These are phyloP conservation scores for Macrobrachium rosenbergii DNA, from an alignment of 1,140 invertebrate genomes.

Conservation along the genomic window DNA sequence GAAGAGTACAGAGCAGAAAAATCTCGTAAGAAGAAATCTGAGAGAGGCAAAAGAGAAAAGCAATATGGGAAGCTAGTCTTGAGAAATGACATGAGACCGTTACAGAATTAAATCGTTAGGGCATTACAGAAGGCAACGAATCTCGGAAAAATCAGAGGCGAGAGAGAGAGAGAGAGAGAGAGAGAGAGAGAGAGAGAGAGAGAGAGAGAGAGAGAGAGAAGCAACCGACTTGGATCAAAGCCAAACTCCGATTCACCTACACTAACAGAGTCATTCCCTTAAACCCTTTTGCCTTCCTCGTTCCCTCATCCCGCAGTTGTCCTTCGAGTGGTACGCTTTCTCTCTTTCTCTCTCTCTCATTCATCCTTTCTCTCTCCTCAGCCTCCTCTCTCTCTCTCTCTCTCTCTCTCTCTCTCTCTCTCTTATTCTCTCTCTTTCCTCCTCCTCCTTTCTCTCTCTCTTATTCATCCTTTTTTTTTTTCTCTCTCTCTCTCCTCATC, in stretches of 20 bases:
- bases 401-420: constrained; percentile 2
- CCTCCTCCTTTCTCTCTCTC: not conserved
- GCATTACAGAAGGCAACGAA: no score
- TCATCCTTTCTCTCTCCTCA: not conserved
- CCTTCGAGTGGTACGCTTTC: not conserved
- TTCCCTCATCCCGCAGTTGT: not conserved
- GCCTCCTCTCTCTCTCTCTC: not conserved
- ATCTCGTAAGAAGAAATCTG: not conserved
- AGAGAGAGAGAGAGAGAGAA: not conserved
- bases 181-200: not conserved
- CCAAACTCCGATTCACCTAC: not conserved
- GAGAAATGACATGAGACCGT: not conserved
- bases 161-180: not conserved
- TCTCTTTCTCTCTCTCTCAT: not conserved
- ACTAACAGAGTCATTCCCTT: not conserved
- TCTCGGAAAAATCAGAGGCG: not conserved
- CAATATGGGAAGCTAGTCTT: not conserved
- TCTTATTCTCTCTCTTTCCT: not conserved
- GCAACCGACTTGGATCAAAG: not conserved
- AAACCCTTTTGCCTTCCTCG: not conserved
- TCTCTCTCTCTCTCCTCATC: not conserved
- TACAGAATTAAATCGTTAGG: no score
- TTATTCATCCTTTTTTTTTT: not conserved
- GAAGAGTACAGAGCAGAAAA: not conserved
- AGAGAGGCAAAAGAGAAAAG: not conserved